Percentiles rank a stretch among this genome's conserved stretches.
phyloP scores from a whole-genome alignment of 2,113 vertebrate genomes.

The Bothrops jararaca region DNA sequence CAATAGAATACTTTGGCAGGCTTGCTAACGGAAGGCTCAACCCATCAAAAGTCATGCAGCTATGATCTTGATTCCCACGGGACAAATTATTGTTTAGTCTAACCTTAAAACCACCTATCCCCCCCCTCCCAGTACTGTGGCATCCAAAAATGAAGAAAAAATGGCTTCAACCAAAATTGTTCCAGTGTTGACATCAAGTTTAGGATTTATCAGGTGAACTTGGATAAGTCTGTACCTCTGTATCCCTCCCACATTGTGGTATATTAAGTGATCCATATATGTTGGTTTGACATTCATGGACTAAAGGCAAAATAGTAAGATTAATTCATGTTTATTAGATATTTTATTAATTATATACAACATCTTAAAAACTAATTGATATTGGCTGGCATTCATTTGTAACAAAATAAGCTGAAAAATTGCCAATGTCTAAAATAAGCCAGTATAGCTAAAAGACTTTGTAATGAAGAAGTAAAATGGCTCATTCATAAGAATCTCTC shows the following conservation, averaged over 20 bases:
- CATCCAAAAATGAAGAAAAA: too few relatives aligned
- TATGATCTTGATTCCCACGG: too few relatives aligned
- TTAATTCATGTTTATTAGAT: not conserved
- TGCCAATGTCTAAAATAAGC: not conserved
- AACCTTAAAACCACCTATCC: too few relatives aligned
- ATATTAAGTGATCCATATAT: not conserved
- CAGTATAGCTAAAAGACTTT: not conserved
- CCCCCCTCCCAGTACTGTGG: too few relatives aligned
- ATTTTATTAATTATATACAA: not conserved
- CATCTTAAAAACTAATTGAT: not conserved
- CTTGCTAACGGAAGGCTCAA: too few relatives aligned
- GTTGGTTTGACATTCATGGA: not conserved
- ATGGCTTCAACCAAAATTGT: too few relatives aligned
- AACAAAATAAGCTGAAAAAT: not conserved
- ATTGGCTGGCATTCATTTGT: too few relatives aligned
- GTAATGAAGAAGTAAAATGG: not conserved
- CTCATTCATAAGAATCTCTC: not conserved
- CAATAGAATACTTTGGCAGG: too few relatives aligned
- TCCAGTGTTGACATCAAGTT: not conserved
- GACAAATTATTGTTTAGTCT: too few relatives aligned
- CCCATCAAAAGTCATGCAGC: too few relatives aligned
- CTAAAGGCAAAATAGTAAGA: not conserved
- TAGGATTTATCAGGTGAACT: not conserved
- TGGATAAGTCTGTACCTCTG: not conserved
- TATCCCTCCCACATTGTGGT: not conserved